Base-by-base conservation (phyloP, 1,140 invertebrate genomes). In the Contarinia nasturtii region DNA sequence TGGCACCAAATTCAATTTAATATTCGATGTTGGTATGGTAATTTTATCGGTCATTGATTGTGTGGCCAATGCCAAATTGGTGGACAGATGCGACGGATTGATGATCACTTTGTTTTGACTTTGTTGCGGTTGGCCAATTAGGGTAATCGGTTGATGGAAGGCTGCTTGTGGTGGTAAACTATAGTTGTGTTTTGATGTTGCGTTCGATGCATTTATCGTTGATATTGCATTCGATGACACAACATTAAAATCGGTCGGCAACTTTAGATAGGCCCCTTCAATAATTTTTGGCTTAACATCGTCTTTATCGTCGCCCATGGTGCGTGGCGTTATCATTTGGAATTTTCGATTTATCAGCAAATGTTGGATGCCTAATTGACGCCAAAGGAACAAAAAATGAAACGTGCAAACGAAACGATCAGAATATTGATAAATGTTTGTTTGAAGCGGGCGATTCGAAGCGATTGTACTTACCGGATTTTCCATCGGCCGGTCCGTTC, bases 111-210 rank as follows among this genome's bases (percentile, higher is more conserved):
- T 63, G 51, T 62, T 63, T 42, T 55, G 56, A 44, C 55, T 54
- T 27, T 27, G 20, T 45, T 57, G 57, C 19, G 56, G 49, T 50
- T 62, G 54, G 2, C 60, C 54, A 21, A 48, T 48, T 17, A 48
- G 15, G 5, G 56, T 61, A 14, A 63, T 60, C 5, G 59, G 59
- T 1, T 59, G 58, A 22, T 44, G 43, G 11, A 43, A 12, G 20
- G 43, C 20, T 33, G 60, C 52, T 5, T 58, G 50, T 4, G 60
- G 57, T 44, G 63, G 57, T 45, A 63, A 47, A 41, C 60, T 63
- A 38, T 63, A 63, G 43, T 63, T 63, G 51, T 63, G 60, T 47
- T 63, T 63, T 14, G 58, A 56, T 2, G 60, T 57, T 21, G 60
- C 59, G 7, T 58, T 52, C 7, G 58, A 18, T 21, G 41, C 41